Conservation (phyloP, 2,113 vertebrate genomes). For the Bubo scandiacus region DNA sequence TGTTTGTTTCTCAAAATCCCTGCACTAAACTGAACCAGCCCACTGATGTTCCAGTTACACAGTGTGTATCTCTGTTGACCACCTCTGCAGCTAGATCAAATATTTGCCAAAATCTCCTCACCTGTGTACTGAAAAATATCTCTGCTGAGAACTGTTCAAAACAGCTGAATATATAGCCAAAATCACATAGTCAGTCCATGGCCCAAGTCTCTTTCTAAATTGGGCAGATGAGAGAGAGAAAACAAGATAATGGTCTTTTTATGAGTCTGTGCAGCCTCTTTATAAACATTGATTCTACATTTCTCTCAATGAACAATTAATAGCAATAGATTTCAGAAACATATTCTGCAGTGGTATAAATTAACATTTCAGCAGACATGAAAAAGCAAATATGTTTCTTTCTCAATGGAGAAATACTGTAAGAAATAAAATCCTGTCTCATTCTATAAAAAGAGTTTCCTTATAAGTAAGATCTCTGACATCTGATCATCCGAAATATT, state of each 20-base stretch:
- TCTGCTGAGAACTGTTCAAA: neutral
- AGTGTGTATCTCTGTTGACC: neutral
- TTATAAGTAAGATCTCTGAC: neutral
- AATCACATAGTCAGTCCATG: neutral
- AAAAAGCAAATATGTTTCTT: neutral
- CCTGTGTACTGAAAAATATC: neutral
- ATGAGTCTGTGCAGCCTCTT: neutral
- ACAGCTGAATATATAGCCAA: neutral
- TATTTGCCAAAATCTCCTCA: neutral
- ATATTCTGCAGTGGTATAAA: neutral
- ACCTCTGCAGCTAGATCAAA: neutral
- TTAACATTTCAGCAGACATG: neutral
- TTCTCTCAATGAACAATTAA: neutral
- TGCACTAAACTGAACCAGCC: neutral
- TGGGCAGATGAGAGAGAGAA: neutral
- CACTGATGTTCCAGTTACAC: neutral
- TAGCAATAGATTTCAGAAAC: neutral
- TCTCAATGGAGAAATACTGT: neutral
- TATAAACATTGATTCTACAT: neutral
- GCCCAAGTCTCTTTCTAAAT: neutral
- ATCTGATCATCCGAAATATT: neutral
- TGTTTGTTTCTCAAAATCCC: neutral
- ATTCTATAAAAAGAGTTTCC: neutral
- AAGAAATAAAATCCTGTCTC: neutral
- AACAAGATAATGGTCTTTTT: neutral